Evolutionary conservation across 2,113 vertebrate genomes (phyloP).

Genomic region (Gallinago undulata): DNA sequence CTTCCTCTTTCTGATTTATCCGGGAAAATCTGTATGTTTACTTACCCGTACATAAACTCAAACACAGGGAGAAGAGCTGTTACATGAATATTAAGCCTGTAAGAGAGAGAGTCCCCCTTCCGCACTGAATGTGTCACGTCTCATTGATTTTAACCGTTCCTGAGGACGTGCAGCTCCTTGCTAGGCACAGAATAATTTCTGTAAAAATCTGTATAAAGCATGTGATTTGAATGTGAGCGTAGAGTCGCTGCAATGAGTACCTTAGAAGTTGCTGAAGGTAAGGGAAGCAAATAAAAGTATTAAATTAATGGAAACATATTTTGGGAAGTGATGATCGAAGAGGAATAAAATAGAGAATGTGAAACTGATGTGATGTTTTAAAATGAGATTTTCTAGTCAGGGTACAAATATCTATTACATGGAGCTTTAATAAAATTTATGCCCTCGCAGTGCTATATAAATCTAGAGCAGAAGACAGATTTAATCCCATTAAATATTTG

Average conservation of each 20-base stretch:
- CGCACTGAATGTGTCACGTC: background rate
- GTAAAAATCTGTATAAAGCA: background rate
- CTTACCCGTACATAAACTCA: background rate
- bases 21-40: background rate
- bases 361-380: background rate
- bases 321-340: background rate
- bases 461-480: constrained; percentile 23
- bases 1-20: background rate
- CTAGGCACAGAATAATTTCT: background rate
- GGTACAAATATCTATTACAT: constrained; percentile 1
- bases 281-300: background rate
- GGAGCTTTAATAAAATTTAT: constrained; percentile 33
- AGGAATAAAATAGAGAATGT: background rate
- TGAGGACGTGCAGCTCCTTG: background rate
- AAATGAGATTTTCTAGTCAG: background rate
- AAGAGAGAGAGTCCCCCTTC: background rate
- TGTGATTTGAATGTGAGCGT: background rate
- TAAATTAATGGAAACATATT: background rate
- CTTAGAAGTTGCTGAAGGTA: background rate
- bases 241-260: background rate
- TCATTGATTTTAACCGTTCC: background rate
- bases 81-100: background rate
- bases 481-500: constrained; percentile 60
- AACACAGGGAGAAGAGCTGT: background rate
- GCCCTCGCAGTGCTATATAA: background rate